Percentiles rank a stretch among this genome's conserved stretches.
Conservation (phyloP, 2,113 vertebrate species). For the Plotosus lineatus region DNA sequence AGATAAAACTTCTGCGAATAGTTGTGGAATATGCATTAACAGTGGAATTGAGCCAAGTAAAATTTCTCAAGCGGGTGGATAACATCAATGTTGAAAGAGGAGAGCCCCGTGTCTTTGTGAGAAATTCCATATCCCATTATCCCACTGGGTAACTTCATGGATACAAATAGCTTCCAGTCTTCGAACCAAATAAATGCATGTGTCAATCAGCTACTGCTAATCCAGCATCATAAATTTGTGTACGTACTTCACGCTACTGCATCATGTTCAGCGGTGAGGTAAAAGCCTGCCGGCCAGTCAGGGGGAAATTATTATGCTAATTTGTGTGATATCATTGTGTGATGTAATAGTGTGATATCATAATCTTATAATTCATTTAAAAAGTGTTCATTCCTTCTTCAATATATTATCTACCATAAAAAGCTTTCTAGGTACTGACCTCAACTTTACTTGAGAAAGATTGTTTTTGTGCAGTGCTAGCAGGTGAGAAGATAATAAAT, state of each 20-base stretch:
- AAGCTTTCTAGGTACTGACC: background rate
- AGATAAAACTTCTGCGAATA: background rate
- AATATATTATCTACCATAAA: too few species aligned
- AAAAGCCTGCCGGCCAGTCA: background rate
- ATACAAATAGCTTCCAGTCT: constrained; percentile 18
- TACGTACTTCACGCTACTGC: background rate
- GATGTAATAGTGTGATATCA: background rate
- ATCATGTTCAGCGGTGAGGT: background rate
- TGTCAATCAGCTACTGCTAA: background rate
- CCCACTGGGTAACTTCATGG: constrained; percentile 3
- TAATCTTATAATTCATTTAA: background rate
- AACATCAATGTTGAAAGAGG: background rate
- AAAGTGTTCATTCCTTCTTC: too few species aligned
- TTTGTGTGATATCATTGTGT: background rate
- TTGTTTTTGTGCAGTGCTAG: too few species aligned
- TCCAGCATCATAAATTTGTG: background rate
- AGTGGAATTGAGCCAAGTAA: background rate
- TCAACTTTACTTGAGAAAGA: background rate
- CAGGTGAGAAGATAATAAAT: too few species aligned
- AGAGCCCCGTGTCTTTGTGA: background rate
- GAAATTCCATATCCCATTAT: constrained; percentile 23
- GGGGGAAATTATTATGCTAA: background rate
- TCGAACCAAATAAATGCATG: background rate
- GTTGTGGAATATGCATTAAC: background rate
- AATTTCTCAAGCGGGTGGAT: background rate